Base-by-base conservation (phyloP, 2,113 vertebrate genomes). In the Sterna hirundo region DNA sequence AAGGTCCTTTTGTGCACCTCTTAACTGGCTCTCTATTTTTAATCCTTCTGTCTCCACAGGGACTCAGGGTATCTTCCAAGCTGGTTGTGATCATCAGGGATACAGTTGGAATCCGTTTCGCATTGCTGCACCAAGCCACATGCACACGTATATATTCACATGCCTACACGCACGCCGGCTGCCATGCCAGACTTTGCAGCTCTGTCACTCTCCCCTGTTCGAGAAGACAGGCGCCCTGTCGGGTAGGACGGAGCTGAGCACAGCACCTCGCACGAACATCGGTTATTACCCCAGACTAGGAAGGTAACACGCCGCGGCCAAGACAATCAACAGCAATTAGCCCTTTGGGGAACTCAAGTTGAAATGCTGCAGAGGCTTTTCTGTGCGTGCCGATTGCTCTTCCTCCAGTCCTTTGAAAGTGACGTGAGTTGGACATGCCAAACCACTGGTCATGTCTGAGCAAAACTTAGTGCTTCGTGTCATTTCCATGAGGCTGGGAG, bases 121-220 rank as follows among this genome's bases (percentile, higher is more conserved):
- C 42, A 0, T 13, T 2, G 80, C 91, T 6, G 88, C 91, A 38
- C 46, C 40, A 2, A 26, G 86, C 82, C 78, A 16, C 81, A 65
- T 0, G 55, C 66, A 3, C 51, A 12, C 4, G 9, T 21, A 10
- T 8, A 5, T 22, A 66, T 19, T 61, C 87, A 2, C n/a, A 44
- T 62, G 86, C 86, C 89, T 64, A 14, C 95, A 54, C 18, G 72
- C 85, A 25, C 62, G 1, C 52, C 5, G 10, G 38, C 60, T 57
- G 82, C 90, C 8, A 42, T 6, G 38, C 86, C 93, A 75, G 86
- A 26, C 27, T 11, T 16, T 1, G 5, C 75, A 20, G 79, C 26
- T 0, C 64, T 26, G 1, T 83, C 71, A 1, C 58, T 69, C 32
- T 52, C 44, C 52, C 44, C 30, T 1, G n/a, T 2, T 11, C 0